These are phyloP conservation scores for Lasioglossum pauxillum DNA, from an alignment of 2,888 invertebrate species.

Conservation along the genomic window DNA sequence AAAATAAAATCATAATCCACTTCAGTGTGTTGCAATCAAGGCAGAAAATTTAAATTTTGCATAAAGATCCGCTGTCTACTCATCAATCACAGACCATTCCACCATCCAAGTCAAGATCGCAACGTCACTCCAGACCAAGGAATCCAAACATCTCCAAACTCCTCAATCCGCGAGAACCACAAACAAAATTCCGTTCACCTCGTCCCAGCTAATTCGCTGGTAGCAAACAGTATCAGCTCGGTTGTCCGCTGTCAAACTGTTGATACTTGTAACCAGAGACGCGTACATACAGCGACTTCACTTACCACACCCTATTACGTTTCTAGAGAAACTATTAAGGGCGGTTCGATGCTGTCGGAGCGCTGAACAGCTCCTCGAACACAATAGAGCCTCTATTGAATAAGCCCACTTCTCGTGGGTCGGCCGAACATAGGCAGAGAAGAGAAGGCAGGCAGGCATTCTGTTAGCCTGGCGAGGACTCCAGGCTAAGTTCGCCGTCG, in stretches of 20 bases:
- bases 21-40: too few species aligned
- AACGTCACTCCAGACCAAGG: background rate
- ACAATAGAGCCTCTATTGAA: constrained; percentile 74
- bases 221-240: constrained; percentile 25
- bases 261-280: constrained; percentile 50
- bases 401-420: constrained; percentile 69
- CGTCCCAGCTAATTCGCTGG: constrained; percentile 37
- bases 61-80: background rate
- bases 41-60: too few species aligned
- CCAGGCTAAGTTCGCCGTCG: constrained; percentile 56
- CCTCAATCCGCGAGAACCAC: background rate
- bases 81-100: background rate
- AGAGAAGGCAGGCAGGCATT: constrained; percentile 57
- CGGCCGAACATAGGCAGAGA: constrained; percentile 27
- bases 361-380: constrained; percentile 66
- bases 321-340: constrained; percentile 68
- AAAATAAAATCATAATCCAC: too few species aligned
- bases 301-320: constrained; percentile 63
- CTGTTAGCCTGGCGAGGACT: constrained; percentile 64
- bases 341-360: constrained; percentile 70
- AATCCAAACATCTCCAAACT: background rate
- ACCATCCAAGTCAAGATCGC: background rate
- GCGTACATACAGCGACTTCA: constrained; percentile 44
- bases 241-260: constrained; percentile 48
- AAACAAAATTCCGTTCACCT: background rate